Base-by-base conservation (phyloP, 2,888 invertebrate genomes). In the Microctonus hyperodae region DNA sequence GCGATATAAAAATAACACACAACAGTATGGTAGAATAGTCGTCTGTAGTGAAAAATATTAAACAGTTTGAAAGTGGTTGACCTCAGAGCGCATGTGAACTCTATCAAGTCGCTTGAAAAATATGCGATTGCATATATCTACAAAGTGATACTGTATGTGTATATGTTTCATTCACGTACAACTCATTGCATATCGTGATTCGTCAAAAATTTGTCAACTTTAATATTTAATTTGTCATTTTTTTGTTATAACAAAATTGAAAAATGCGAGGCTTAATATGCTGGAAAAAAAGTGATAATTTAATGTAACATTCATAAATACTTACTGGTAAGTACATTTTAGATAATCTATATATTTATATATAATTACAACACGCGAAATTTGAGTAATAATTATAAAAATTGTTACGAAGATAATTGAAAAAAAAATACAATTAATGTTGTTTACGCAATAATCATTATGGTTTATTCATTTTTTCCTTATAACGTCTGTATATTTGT, bases 41-140 rank as follows among this genome's bases (percentile, higher is more conserved):
- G 28, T 44, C 44, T 7, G 44, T 55, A 31, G 33, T 55, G 10
- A 16, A 31, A 13, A 33, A 33, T 16, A 9, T 2, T 6, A 31
- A 55, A 55, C 55, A 16, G 31, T 31, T 20, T 55, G 31, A 31
- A 55, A 55, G 55, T 55, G 55, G 31, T 55, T 55, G 55, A 55
- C 55, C 55, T 55, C 31, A 28, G 6, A 31, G 20, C 16, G 31
- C 16, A 25, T 55, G n/a, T 33, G 55, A 55, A 55, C 31, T 11
- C 33, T 55, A 33, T 55, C 44, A 16, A n/a, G 44, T 44, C 40
- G 16, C 3, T 6, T 20, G 9, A 20, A n/a, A 44, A 44, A 44
- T 44, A 44, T 16, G 20, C 16, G 44, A 44, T 28, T 9, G 7
- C 33, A 28, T 25, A 25, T 53, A 28, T 28, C 7, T 25, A 25